phyloP scores from a whole-genome alignment of 2,113 vertebrate species.

The Tonatia bakeri region DNA sequence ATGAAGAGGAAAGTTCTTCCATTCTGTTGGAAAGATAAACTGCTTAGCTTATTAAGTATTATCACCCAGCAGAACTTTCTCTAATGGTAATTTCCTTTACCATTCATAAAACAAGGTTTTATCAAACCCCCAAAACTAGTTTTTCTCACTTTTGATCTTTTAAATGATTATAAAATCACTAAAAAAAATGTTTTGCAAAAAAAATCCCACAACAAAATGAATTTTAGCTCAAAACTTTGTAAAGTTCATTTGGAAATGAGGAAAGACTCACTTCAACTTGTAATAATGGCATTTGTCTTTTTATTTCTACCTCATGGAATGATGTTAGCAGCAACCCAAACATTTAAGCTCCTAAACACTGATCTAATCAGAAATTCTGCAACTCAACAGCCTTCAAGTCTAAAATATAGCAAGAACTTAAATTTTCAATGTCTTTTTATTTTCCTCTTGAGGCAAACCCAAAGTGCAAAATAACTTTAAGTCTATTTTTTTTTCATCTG shows the following conservation, averaged over 20 bases:
- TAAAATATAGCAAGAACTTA: not conserved
- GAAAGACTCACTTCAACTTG: not conserved
- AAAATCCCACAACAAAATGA: not conserved
- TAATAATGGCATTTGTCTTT: not conserved
- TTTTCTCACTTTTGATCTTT: conserved; percentile 14
- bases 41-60: not conserved
- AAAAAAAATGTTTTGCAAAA: not conserved
- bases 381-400: not conserved
- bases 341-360: not conserved
- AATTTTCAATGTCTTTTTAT: not conserved
- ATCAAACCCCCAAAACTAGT: not conserved
- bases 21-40: not conserved
- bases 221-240: not conserved
- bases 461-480: not conserved
- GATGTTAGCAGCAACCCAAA: not conserved
- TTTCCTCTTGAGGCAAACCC: not conserved
- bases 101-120: not conserved
- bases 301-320: not conserved
- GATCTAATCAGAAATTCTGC: not conserved
- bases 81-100: not conserved
- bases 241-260: not conserved
- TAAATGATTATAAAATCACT: not conserved
- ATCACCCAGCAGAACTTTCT: not conserved
- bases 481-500: not conserved
- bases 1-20: not conserved